Conservation (phyloP, 1,140 invertebrate genomes). For the Drosophila paulistorum region DNA sequence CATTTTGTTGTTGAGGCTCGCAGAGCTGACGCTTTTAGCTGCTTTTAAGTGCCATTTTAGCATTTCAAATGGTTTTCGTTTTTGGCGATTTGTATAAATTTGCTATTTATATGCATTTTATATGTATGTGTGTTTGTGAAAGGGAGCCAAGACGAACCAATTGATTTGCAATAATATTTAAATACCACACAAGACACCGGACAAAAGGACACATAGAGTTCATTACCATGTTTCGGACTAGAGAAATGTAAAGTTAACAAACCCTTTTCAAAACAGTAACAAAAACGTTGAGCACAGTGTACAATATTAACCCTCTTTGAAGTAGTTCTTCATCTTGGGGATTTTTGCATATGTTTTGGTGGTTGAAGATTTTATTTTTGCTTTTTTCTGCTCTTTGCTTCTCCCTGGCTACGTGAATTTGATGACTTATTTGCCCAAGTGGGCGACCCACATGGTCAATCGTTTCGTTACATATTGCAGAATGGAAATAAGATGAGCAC, state of each 20-base stretch:
- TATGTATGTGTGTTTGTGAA: background rate
- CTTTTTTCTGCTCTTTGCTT: background rate
- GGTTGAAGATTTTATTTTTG: conserved; percentile 51
- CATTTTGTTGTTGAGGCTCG: conserved; percentile 54
- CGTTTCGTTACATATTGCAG: conserved; percentile 52
- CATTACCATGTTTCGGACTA: conserved; percentile 40
- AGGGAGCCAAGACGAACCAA: conserved; percentile 32
- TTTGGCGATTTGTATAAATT: conserved; percentile 77
- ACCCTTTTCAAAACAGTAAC: conserved; percentile 38
- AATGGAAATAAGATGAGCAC: conserved; percentile 7
- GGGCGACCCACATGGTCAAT: conserved; percentile 67
- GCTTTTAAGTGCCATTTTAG: conserved; percentile 81
- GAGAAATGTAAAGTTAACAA: background rate
- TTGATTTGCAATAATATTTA: conserved; percentile 82
- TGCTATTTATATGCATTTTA: conserved; percentile 81
- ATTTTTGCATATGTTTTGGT: conserved; percentile 79
- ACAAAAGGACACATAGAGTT: conserved; percentile 24
- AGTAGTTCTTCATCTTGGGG: conserved; percentile 36
- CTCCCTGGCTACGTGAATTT: conserved; percentile 69
- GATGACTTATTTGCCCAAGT: conserved; percentile 79
- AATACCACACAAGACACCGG: conserved; percentile 52
- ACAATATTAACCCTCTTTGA: conserved; percentile 59
- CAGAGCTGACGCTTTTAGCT: conserved; percentile 52
- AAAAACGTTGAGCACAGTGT: conserved; percentile 45
- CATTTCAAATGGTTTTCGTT: conserved; percentile 68